Percentiles rank a stretch among this genome's conserved stretches.
Conservation (phyloP, 2,113 vertebrate genomes). For the Phainopepla nitens region DNA sequence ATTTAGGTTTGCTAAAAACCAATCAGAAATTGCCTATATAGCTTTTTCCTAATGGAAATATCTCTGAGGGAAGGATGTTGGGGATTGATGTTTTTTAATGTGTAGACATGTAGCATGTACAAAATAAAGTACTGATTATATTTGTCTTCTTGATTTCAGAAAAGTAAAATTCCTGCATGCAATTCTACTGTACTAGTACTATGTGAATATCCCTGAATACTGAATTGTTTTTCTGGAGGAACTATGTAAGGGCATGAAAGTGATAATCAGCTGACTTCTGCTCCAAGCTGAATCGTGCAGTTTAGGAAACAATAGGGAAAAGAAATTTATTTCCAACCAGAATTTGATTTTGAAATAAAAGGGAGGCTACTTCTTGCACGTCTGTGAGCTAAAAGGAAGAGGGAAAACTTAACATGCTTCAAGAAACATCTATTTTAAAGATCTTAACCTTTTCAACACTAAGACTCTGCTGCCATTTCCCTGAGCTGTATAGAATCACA, state of each 20-base stretch:
- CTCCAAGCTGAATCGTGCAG: not conserved
- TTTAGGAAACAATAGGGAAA: not conserved
- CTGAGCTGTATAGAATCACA: not conserved
- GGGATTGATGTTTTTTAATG: not conserved
- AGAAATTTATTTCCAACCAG: not conserved
- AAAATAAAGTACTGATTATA: not conserved
- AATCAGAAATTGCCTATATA: not conserved
- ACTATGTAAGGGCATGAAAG: not conserved
- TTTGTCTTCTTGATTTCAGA: not conserved
- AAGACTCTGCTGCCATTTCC: not conserved
- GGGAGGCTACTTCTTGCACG: not conserved
- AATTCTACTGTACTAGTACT: not conserved
- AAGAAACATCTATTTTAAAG: not conserved
- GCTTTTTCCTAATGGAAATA: not conserved
- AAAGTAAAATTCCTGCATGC: not conserved
- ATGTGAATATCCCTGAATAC: not conserved
- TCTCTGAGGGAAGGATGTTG: not conserved
- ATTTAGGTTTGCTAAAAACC: not conserved
- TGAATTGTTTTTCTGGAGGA: not conserved
- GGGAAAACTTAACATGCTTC: not conserved
- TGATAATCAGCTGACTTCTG: not conserved
- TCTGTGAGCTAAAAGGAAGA: not conserved
- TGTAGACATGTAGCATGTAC: not conserved
- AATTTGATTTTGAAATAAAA: not conserved
- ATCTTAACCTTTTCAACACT: not conserved